These are phyloP conservation scores for Pangasius krempfi DNA, from an alignment of 2,797 vertebrate genomes.

Conservation along the genomic window DNA sequence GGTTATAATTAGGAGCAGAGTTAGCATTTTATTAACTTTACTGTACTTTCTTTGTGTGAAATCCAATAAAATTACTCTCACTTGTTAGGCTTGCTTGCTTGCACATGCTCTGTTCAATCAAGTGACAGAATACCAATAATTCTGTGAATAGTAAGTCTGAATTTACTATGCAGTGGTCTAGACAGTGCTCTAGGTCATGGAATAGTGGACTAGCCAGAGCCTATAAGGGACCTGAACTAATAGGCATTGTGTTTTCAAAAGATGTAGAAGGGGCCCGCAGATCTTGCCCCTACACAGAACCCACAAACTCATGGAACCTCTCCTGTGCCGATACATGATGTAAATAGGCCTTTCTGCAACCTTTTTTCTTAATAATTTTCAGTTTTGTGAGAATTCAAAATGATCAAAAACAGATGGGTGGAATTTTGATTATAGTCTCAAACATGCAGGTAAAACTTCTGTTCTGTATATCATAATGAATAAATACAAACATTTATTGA, in stretches of 20 bases:
- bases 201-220: not conserved
- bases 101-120: not conserved
- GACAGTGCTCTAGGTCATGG: not conserved
- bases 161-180: not conserved
- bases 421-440: not conserved
- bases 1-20: not conserved
- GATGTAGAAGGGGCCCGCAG: not conserved
- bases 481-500: constrained; percentile 18
- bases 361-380: not conserved
- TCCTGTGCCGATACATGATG: too few species aligned
- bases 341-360: not conserved
- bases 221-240: not conserved
- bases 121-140: not conserved
- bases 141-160: not conserved
- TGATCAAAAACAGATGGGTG: not conserved
- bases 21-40: not conserved
- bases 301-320: not conserved
- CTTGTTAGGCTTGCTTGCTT: not conserved
- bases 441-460: not conserved
- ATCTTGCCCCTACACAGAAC: not conserved
- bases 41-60: not conserved
- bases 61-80: not conserved
- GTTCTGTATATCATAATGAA: constrained; percentile 58
- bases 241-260: not conserved
- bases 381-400: not conserved